phyloP scores from a whole-genome alignment of 2,113 vertebrate species.

The Entomyzon cyanotis region DNA sequence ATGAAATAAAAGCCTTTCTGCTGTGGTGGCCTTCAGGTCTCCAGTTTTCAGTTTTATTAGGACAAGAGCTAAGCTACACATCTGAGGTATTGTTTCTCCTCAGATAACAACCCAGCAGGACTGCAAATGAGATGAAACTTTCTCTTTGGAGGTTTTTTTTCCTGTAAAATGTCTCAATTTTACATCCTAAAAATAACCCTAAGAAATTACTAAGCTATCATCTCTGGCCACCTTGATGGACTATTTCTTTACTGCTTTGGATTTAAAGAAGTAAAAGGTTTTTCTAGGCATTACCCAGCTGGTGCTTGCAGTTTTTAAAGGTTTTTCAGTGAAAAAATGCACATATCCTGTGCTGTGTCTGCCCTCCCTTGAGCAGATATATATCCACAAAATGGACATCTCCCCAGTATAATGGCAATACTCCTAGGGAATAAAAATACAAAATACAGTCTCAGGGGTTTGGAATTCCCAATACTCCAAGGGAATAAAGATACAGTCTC shows the following conservation, averaged over 20 bases:
- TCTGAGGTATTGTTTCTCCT: slow-evolving; percentile 14
- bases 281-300: not conserved
- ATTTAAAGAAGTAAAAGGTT: not conserved
- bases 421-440: too few relatives aligned
- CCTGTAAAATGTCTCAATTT: not conserved
- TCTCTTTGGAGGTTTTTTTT: not conserved
- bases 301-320: not conserved
- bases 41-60: not conserved
- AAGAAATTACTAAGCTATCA: not conserved
- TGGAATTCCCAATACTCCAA: not conserved
- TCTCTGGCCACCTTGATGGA: not conserved
- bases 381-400: not conserved
- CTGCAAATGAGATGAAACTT: not conserved
- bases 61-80: not conserved
- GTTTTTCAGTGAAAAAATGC: not conserved
- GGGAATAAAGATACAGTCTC: not conserved
- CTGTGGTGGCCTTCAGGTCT: not conserved
- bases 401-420: not conserved
- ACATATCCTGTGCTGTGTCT: not conserved
- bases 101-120: not conserved
- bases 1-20: slow-evolving; percentile 6
- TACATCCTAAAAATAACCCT: not conserved
- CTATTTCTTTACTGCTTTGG: not conserved
- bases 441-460: too few relatives aligned
- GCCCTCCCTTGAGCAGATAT: not conserved